Evolutionary conservation across 2,113 vertebrate genomes (phyloP).

Genomic region (Rhinichthys klamathensis): DNA sequence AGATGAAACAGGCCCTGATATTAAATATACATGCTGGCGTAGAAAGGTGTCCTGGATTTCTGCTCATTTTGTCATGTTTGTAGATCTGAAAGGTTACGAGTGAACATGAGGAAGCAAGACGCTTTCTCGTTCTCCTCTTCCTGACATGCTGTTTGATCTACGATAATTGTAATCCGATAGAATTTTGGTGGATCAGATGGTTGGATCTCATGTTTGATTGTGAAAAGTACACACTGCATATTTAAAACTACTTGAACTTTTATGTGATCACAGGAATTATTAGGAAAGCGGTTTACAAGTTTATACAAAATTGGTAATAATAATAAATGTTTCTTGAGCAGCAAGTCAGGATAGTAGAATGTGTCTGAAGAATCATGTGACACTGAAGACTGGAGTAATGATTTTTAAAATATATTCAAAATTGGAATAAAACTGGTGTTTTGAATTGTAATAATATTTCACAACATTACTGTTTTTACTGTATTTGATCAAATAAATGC

Average conservation of each 20-base stretch:
- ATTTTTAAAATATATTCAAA: neutral
- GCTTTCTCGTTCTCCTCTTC: conserved; percentile 21
- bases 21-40: conserved; percentile 75
- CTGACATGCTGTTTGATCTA: conserved; percentile 58
- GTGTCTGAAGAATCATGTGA: neutral
- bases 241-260: conserved; percentile 12
- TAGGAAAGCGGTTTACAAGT: neutral
- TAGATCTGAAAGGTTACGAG: conserved; percentile 65
- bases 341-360: neutral
- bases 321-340: neutral
- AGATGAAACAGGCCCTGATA: conserved; percentile 75
- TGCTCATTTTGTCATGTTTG: conserved; percentile 63
- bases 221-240: conserved; percentile 41
- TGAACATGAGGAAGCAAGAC: conserved; percentile 37
- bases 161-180: conserved; percentile 51
- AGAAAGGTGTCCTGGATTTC: conserved; percentile 69
- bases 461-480: neutral
- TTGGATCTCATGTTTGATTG: conserved; percentile 16
- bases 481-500: no score
- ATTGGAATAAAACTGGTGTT: neutral
- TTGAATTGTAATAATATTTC: neutral
- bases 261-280: neutral
- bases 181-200: conserved; percentile 23
- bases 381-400: neutral
- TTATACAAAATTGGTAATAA: neutral